These are phyloP conservation scores for Malthinus seriepunctatus DNA, from an alignment of 2,888 invertebrate genomes.

Conservation along the genomic window DNA sequence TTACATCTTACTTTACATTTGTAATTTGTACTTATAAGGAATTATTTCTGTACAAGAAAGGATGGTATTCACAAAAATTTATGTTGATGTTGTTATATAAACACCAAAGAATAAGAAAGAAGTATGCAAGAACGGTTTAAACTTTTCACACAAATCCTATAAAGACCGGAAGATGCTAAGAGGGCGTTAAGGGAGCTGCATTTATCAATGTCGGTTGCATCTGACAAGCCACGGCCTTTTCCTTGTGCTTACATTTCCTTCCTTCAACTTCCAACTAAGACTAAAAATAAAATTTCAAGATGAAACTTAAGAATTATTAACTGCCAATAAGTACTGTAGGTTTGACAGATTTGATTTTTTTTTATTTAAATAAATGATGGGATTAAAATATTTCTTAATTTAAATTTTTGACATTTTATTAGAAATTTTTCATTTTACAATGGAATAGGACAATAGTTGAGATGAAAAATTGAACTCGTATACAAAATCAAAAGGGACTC, in stretches of 20 bases:
- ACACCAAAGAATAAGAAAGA: slow-evolving; percentile 6
- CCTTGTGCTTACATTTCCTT: slow-evolving; percentile 18
- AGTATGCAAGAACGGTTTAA: slow-evolving; percentile 1
- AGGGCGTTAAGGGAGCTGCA: slow-evolving; percentile 20
- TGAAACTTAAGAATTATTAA: not conserved
- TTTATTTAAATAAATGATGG: no score
- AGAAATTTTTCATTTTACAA: no score
- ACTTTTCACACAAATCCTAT: slow-evolving; percentile 14
- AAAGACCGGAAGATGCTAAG: slow-evolving; percentile 17
- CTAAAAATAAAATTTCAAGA: slow-evolving; percentile 4
- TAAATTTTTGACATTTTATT: no score
- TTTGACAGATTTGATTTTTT: no score
- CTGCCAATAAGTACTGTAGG: not conserved
- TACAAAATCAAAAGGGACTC: no score
- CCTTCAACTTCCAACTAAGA: slow-evolving; percentile 3
- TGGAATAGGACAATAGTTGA: no score
- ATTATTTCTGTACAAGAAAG: not conserved
- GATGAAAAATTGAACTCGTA: no score
- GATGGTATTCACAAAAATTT: slow-evolving; percentile 3
- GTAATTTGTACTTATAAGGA: slow-evolving; percentile 1
- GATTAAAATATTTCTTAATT: no score
- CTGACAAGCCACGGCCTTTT: slow-evolving; percentile 23
- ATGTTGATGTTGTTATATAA: slow-evolving; percentile 6
- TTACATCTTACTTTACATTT: slow-evolving; percentile 1
- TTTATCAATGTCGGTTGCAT: slow-evolving; percentile 26